phyloP scores from a whole-genome alignment of 2,888 invertebrate genomes.

The Neoitamus cyanurus region DNA sequence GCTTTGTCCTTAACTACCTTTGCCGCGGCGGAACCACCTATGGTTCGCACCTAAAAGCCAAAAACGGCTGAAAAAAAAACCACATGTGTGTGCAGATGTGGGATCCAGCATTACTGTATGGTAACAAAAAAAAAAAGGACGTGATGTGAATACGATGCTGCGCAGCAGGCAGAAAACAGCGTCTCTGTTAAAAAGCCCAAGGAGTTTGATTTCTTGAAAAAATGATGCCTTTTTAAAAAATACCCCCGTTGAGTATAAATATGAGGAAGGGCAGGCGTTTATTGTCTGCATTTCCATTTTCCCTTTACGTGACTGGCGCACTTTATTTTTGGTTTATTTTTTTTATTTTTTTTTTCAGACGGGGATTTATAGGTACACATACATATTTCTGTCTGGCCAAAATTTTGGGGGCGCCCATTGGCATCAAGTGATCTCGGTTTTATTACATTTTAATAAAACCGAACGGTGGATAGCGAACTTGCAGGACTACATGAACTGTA shows the following conservation, averaged over 20 bases:
- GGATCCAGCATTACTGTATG: neutral
- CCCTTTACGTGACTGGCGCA: neutral
- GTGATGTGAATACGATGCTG: neutral
- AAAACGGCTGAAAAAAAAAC: neutral
- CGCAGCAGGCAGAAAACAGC: neutral
- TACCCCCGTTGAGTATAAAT: neutral
- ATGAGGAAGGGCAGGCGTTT: neutral
- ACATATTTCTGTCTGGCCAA: neutral
- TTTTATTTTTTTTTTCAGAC: neutral
- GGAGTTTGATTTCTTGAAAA: neutral
- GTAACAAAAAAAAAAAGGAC: neutral
- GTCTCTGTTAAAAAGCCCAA: neutral
- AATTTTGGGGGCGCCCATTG: neutral
- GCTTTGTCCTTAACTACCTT: neutral
- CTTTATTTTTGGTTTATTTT: neutral
- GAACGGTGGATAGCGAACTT: neutral
- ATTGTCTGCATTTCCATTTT: slow-evolving; percentile 1
- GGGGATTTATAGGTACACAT: neutral
- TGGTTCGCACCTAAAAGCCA: neutral
- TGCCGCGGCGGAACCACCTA: neutral
- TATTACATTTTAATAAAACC: neutral
- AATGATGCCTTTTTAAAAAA: neutral
- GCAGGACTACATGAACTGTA: neutral
- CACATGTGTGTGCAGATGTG: neutral
- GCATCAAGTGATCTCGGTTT: neutral